Base-by-base conservation (phyloP, 2,797 vertebrate species). In the Phylloscopus collybita region DNA sequence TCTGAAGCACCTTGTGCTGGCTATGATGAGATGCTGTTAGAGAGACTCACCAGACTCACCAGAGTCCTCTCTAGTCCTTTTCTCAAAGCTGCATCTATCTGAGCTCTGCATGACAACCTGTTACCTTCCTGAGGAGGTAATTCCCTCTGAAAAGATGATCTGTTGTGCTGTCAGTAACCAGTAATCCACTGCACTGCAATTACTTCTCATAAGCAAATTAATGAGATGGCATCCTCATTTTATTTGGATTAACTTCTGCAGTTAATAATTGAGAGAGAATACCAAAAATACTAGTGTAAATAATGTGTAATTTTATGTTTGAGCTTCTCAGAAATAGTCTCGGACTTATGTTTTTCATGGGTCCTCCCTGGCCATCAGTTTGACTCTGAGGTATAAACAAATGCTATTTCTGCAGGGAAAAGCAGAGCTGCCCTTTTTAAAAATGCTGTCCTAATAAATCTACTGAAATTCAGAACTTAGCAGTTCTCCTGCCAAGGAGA, bases 181-280 rank as follows among this genome's bases (percentile, higher is more conserved):
- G 26, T 69, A 88, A 65, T 69, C 45, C 83, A 61, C 87, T 80
- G 27, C 67, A 30, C 45, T 74, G 57, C 72, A 86, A 78, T 90
- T 92, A 74, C 11, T 94, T 29, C 50, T 88, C n/a, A 45, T 69
- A 69, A 91, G 30, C 23, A 67, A 93, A 91, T 90, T 80, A 86
- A 57, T 11, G 21, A 81, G 83, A 40, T 16, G 78, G 6, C 26
- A 78, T 67, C 64, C 45, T 89, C 27, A 14, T 92, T 92, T 86
- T 74, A 64, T 86, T 93, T 95, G 64, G 36, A 71, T 89, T 88
- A 94, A 88, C 25, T 59, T 88, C 74, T 92, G n/a, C 49, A 70
- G 66, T 86, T 95, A 81, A 61, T 22, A n/a, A 51, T 57, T 93
- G 90, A 71, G 36, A 75, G 71, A 90, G 49, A 29, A 88, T 42